Evolutionary conservation across 1,140 invertebrate genomes (phyloP), one percentile per base, ranked within the genome.

Genomic region (Wiebesia pumilae): DNA sequence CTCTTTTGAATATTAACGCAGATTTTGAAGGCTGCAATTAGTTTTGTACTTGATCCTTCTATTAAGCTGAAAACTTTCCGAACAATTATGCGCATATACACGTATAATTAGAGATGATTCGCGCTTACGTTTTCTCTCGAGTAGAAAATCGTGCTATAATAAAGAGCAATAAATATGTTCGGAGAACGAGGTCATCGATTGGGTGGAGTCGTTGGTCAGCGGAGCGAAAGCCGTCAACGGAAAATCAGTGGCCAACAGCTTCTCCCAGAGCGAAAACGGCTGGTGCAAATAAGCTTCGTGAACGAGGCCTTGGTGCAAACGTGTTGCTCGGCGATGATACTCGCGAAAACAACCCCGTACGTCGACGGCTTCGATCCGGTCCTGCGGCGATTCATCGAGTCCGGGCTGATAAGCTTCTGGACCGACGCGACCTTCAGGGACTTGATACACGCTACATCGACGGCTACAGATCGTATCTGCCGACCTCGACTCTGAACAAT

Each of bases 211-310:
- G 14, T n/a, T 38, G 30, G 40, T 58, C 43, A 83, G 21, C 47
- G 51, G 19, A 21, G 21, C 21, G n/a, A 21, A 30, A 35, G 30
- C 30, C 30, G 81, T 75, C 7, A 83, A 75, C 47, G 81, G 73
- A 10, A 24, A 40, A 43, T 19, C 62, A 1, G 54, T 77, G 35
- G 24, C 47, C 6, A 58, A 21, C 24, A 62, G 71, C 35, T 77
- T 62, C 14, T 40, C 54, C 10, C 47, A 33, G 35, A 30, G 21
- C 35, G 54, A 77, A 47, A 40, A 69, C 33, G n/a, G n/a, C 35
- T 83, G 82, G 71, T 71, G 58, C 47, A 33, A n/a, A n/a, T 83
- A 14, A 75, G 43, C 24, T 73, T 73, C 43, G 69, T 83, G 16
- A 51, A 83, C 19, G 81, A 83, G 24, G 14, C 81, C 2, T 3